Conservation (phyloP, 2,797 vertebrate genomes). For the Diceros bicornis region DNA sequence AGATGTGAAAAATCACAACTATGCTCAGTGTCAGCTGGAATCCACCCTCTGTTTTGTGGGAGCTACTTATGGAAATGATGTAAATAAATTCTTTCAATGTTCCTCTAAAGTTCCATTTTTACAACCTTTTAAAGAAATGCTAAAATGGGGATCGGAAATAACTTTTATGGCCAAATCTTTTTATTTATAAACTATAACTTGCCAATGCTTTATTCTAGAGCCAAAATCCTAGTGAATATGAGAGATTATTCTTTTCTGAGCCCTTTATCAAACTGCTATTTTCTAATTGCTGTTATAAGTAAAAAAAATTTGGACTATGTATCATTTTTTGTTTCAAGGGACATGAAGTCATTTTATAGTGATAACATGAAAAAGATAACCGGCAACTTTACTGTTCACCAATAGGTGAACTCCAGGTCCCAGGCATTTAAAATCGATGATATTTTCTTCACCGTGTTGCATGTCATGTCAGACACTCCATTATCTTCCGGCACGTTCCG, state of each 20-base stretch:
- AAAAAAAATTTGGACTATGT: background rate
- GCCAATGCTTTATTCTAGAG: background rate
- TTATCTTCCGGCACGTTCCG: background rate
- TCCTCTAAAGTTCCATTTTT: background rate
- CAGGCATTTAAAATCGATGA: background rate
- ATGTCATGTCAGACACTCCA: background rate
- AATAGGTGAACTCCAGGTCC: background rate
- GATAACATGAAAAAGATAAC: background rate
- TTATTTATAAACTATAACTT: background rate
- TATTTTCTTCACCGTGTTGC: background rate
- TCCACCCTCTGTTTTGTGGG: background rate
- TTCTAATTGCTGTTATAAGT: constrained; percentile 11
- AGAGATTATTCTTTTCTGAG: background rate
- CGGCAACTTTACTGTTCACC: background rate
- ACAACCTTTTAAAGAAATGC: background rate
- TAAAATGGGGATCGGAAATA: background rate
- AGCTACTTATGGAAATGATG: background rate
- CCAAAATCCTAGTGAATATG: background rate
- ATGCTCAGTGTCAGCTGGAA: background rate
- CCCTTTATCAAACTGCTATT: background rate
- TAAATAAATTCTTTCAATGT: background rate
- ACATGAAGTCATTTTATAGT: constrained; percentile 19
- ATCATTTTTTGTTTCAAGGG: constrained; percentile 17
- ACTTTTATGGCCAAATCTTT: background rate
- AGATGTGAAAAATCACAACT: background rate